Conservation (phyloP, 2,888 invertebrate genomes). For the Leptinotarsa peninsularis region DNA sequence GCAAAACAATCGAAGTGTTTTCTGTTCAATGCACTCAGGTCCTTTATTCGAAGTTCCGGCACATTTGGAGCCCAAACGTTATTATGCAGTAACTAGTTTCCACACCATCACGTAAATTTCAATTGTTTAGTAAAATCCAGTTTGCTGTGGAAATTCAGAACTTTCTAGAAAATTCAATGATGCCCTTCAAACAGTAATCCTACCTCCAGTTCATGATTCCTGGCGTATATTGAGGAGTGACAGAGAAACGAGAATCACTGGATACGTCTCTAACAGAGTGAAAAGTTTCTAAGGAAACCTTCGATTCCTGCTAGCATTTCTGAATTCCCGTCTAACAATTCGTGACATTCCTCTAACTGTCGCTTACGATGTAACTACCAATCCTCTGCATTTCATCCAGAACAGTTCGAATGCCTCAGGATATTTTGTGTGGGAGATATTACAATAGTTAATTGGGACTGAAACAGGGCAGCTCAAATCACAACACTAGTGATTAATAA, state of each 20-base stretch:
- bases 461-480: not conserved
- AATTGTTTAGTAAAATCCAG: too few species aligned
- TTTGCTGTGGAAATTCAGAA: too few species aligned
- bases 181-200: too few species aligned
- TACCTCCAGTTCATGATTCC: not conserved
- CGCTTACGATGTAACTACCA: not conserved
- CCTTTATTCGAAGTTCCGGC: too few species aligned
- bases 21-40: too few species aligned
- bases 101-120: too few species aligned
- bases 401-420: conserved; percentile 3
- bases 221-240: not conserved
- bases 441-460: not conserved
- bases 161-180: too few species aligned
- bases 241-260: not conserved
- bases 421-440: not conserved
- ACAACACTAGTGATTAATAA: not conserved
- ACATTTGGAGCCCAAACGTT: too few species aligned
- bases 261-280: conserved; percentile 14
- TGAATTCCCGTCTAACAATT: conserved; percentile 2
- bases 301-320: conserved; percentile 5
- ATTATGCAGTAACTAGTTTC: too few species aligned
- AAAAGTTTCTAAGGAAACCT: not conserved
- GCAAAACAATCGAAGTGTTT: too few species aligned
- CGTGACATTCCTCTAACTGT: not conserved
- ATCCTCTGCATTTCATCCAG: not conserved